Evolutionary conservation across 2,888 invertebrate genomes (phyloP).

Genomic region (Archaeoteleia sp.): DNA sequence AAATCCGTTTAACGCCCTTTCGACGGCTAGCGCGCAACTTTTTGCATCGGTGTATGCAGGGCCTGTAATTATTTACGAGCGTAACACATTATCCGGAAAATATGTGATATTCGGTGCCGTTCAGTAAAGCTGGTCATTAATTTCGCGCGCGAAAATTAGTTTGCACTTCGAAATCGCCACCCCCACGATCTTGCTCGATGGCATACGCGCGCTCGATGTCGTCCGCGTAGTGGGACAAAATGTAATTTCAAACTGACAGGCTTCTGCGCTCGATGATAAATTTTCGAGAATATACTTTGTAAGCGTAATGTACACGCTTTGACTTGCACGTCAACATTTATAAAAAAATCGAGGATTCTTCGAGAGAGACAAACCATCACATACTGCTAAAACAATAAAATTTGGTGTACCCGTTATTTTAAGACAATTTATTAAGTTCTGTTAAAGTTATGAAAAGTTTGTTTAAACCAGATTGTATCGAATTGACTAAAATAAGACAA

Average conservation of each 20-base stretch:
- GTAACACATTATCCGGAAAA: slow-evolving; percentile 66
- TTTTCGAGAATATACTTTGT: slow-evolving; percentile 24
- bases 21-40: slow-evolving; percentile 41
- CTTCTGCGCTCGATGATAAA: slow-evolving; percentile 28
- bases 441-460: too few species aligned
- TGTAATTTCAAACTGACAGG: slow-evolving; percentile 47
- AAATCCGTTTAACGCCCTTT: slow-evolving; percentile 62
- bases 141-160: slow-evolving; percentile 66
- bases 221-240: slow-evolving; percentile 27
- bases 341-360: slow-evolving; percentile 23
- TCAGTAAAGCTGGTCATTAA: slow-evolving; percentile 64
- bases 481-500: too few species aligned
- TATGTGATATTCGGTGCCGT: slow-evolving; percentile 65
- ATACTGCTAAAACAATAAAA: background rate
- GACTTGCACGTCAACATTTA: background rate
- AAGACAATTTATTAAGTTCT: too few species aligned
- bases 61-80: slow-evolving; percentile 68
- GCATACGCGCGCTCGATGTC: slow-evolving; percentile 18
- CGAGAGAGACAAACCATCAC: background rate
- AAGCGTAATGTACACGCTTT: slow-evolving; percentile 17
- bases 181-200: slow-evolving; percentile 14
- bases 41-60: slow-evolving; percentile 55
- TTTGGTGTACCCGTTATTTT: too few species aligned
- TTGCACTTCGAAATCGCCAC: slow-evolving; percentile 64
- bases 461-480: too few species aligned